Conservation (phyloP, 2,797 vertebrate genomes). For the Bradypodion ventrale region DNA sequence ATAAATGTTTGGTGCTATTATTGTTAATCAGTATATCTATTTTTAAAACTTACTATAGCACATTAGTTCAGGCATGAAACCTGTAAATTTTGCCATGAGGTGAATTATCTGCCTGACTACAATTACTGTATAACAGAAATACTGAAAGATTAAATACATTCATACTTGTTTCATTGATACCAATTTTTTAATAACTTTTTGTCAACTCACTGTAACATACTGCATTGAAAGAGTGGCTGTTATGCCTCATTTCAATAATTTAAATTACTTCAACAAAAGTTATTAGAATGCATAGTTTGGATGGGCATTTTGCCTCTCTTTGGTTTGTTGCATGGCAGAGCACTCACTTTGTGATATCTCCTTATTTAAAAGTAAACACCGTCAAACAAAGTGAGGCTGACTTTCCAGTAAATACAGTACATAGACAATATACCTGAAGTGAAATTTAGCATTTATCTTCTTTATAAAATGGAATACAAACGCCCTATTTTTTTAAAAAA, state of each 20-base stretch:
- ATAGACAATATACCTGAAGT: background rate
- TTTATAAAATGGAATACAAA: background rate
- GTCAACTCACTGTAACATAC: slow-evolving; percentile 17
- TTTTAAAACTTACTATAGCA: slow-evolving; percentile 20
- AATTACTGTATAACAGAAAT: slow-evolving; percentile 4
- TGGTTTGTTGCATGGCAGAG: background rate
- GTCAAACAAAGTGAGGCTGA: background rate
- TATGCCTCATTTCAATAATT: slow-evolving; percentile 13
- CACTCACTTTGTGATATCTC: background rate
- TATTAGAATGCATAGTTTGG: background rate
- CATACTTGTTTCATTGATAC: background rate
- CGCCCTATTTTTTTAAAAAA: background rate
- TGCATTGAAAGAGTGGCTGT: slow-evolving; percentile 13
- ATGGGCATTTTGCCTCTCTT: background rate
- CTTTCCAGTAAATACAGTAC: too few relatives aligned
- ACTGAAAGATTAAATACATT: slow-evolving; percentile 15
- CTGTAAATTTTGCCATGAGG: slow-evolving; percentile 16
- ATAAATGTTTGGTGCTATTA: background rate
- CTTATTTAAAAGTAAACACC: background rate
- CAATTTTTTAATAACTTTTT: slow-evolving; percentile 16
- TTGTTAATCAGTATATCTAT: slow-evolving; percentile 1
- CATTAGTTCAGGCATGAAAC: slow-evolving; percentile 27
- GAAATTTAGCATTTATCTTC: background rate
- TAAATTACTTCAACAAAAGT: slow-evolving; percentile 12
- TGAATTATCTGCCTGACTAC: slow-evolving; percentile 33